Base-by-base conservation (phyloP, 64 coral and sea anemone genomes). In the Stichodactyla helianthus region DNA sequence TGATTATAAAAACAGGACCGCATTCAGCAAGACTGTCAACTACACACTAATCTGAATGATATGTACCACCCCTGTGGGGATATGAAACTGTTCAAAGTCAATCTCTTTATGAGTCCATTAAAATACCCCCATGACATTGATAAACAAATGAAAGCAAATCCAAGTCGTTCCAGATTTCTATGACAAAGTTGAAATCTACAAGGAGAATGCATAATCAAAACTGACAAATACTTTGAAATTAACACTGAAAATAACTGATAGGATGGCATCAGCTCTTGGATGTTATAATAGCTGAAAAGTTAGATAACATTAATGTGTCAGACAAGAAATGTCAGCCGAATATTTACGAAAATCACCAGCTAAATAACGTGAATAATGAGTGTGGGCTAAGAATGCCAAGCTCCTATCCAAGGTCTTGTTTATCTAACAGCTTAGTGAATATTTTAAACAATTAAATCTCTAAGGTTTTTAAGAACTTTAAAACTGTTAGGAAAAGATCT, bases 381-480 rank as follows among this genome's bases (percentile, higher is more conserved):
- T 23, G 26, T 31, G 25, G 68, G 68, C 25, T 31, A 31, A 74
- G 68, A 74, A 31, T 31, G 68, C 68, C 27, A 74, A 74, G 22
- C 68, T 10, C 10, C 11, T n/a, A 10, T 74, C 68, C 23, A 13
- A 74, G 68, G 68, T 74, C 68, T 74, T 74, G 68, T 74, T 74
- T 74, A 74, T 23, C 12, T 9, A 74, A 74, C 68, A 74, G 68
- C n/a, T 74, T 74, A 74, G 26, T 23, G 68, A 74, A 74, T 74
- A 74, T 74, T 74, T 74, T 31, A 74, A 74, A 74, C 68, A 74
- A 74, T 74, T 74, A 31, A 13, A 74, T 74, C 68, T 31, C 8
- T 27, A 12, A 74, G 25, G 13, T 74, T 31, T 58, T 31, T 9
- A 74, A 74, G 10, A 11, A 74, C 25, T 23, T 74, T 31, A 74